Percentiles rank a stretch among this genome's conserved stretches.
Evolutionary conservation across 1,140 invertebrate species (phyloP).

Genomic region (Ladona fulva): DNA sequence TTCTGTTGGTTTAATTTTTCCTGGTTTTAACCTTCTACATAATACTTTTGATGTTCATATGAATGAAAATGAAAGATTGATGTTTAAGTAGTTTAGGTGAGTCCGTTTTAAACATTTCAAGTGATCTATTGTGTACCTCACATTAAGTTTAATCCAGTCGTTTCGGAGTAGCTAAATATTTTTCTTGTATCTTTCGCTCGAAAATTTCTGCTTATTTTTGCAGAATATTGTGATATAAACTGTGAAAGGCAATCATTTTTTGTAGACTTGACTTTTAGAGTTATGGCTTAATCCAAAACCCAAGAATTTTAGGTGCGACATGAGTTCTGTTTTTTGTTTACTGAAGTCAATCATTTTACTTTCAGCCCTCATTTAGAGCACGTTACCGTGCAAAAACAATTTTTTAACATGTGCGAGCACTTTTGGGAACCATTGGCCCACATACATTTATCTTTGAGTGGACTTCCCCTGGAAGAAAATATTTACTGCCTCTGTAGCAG

Average conservation of each 20-base stretch:
- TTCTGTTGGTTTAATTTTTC: background rate
- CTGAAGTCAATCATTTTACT: too few species aligned
- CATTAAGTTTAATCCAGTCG: too few species aligned
- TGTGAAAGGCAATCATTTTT: too few species aligned
- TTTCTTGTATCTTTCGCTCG: too few species aligned
- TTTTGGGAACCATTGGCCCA: slow-evolving; percentile 28
- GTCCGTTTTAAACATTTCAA: background rate
- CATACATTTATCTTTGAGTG: slow-evolving; percentile 24
- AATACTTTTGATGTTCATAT: background rate
- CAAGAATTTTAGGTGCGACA: too few species aligned
- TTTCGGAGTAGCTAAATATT: too few species aligned
- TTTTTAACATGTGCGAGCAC: slow-evolving; percentile 25
- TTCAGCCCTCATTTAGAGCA: background rate
- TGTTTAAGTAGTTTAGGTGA: background rate
- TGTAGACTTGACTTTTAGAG: too few species aligned
- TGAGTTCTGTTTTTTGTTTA: too few species aligned
- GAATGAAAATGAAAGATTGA: background rate
- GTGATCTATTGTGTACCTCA: too few species aligned
- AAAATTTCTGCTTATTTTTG: too few species aligned
- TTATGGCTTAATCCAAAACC: too few species aligned
- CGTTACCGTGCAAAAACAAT: background rate
- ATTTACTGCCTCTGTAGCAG: slow-evolving; percentile 28
- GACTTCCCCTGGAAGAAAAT: slow-evolving; percentile 19
- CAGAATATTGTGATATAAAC: too few species aligned
- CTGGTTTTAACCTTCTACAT: background rate